A percentile compares a stretch with the other conserved stretches of the same genome.
phyloP scores from a whole-genome alignment of 1,140 invertebrate genomes.

The Meloidogyne exigua region DNA sequence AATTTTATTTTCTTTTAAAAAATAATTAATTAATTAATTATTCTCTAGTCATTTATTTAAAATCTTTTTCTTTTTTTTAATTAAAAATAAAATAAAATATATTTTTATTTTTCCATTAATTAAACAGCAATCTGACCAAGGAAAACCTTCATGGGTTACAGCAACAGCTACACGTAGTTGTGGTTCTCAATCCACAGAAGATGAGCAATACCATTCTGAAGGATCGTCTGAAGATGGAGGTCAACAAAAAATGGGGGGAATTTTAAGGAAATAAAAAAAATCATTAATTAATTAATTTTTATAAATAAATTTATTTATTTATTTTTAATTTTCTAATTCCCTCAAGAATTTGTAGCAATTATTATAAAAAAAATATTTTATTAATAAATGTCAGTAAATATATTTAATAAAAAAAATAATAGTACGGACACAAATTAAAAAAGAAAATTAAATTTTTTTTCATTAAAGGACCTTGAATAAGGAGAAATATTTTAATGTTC shows the following conservation, averaged over 20 bases:
- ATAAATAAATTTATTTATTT: slow-evolving; percentile 12
- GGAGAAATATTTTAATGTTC: neutral
- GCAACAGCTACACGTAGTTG: slow-evolving; percentile 18
- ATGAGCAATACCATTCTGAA: slow-evolving; percentile 49
- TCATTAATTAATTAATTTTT: neutral
- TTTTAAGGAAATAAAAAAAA: slow-evolving; percentile 18
- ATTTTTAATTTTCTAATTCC: neutral
- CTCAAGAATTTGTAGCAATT: neutral
- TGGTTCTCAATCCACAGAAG: slow-evolving; percentile 42
- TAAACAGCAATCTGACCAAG: neutral
- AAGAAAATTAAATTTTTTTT: neutral
- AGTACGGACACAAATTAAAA: neutral
- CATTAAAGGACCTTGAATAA: neutral
- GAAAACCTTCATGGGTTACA: slow-evolving; percentile 1
- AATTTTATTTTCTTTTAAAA: neutral
- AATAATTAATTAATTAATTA: too few relatives aligned
- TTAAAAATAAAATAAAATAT: too few relatives aligned
- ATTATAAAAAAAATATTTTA: neutral
- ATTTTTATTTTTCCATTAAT: neutral
- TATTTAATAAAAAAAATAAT: neutral
- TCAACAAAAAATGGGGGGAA: neutral
- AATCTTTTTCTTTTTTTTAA: too few relatives aligned
- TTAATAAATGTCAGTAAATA: neutral
- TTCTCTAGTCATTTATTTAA: too few relatives aligned
- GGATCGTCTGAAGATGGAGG: slow-evolving; percentile 16